Evolutionary conservation across 2,888 invertebrate species (phyloP).

Genomic region (Graphium colonna): DNA sequence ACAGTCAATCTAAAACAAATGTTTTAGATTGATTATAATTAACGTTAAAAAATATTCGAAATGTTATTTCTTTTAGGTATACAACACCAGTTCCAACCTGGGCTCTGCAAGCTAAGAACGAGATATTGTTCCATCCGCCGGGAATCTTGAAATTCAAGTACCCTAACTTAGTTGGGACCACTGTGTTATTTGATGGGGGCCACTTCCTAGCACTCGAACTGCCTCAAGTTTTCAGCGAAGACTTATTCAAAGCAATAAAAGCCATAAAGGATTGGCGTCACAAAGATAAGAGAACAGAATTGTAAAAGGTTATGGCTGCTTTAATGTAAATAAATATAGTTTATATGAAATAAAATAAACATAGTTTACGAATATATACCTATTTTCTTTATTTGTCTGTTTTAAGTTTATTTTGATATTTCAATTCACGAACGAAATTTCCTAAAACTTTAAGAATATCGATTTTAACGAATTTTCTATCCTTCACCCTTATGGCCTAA

Average conservation of each 20-base stretch:
- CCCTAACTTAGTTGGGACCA: conserved; percentile 13
- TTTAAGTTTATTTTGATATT: no score
- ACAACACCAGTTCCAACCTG: conserved; percentile 45
- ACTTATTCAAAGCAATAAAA: background rate
- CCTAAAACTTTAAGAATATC: no score
- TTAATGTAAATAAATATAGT: no score
- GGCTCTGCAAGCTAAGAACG: conserved; percentile 85
- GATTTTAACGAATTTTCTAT: no score
- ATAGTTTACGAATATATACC: no score
- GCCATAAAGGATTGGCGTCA: background rate
- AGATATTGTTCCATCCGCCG: conserved; percentile 80
- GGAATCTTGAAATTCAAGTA: conserved; percentile 78
- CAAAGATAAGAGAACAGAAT: background rate
- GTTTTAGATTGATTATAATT: no score
- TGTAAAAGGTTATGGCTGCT: no score
- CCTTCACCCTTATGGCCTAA: no score
- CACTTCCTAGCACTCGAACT: background rate
- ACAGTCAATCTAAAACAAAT: no score
- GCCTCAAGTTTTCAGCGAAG: background rate
- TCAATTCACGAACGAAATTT: no score
- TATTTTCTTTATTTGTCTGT: no score
- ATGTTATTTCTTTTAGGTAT: background rate
- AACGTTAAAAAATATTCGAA: background rate
- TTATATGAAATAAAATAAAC: no score
- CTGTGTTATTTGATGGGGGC: background rate